Percentiles rank a stretch among this genome's conserved stretches.
These are phyloP conservation scores for Philereme vetulata DNA, from an alignment of 2,888 invertebrate species.

Conservation along the genomic window DNA sequence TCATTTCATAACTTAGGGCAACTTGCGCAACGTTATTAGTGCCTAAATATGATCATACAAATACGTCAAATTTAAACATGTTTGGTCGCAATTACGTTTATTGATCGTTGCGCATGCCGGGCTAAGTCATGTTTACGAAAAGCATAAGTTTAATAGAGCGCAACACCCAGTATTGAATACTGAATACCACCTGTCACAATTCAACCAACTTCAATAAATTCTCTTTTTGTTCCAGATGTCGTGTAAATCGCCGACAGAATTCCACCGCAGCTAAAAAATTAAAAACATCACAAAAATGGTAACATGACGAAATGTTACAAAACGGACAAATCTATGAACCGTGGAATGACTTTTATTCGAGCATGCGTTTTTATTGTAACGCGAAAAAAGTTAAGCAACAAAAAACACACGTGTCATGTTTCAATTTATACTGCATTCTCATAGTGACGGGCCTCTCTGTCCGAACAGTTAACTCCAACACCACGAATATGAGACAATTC, in stretches of 20 bases:
- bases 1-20: no score
- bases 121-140: no score
- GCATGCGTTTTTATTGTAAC: conserved; percentile 60
- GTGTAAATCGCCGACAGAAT: conserved; percentile 40
- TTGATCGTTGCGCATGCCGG: no score
- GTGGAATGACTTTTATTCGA: conserved; percentile 59
- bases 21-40: no score
- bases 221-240: conserved; percentile 69
- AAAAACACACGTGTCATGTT: conserved; percentile 45
- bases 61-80: no score
- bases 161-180: conserved; percentile 2
- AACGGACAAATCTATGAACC: conserved; percentile 55
- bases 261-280: conserved; percentile 45
- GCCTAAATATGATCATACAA: no score
- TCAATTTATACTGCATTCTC: conserved; percentile 66
- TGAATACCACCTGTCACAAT: conserved; percentile 5
- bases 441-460: conserved; percentile 60
- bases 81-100: no score
- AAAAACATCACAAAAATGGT: conserved; percentile 57
- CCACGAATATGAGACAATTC: conserved; percentile 71
- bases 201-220: conserved; percentile 28
- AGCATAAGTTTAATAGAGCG: no score
- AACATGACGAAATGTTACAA: conserved; percentile 74
- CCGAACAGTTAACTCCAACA: conserved; percentile 70
- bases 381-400: conserved; percentile 45